phyloP scores from a whole-genome alignment of 2,888 invertebrate genomes.

The Apoda limacodes region DNA sequence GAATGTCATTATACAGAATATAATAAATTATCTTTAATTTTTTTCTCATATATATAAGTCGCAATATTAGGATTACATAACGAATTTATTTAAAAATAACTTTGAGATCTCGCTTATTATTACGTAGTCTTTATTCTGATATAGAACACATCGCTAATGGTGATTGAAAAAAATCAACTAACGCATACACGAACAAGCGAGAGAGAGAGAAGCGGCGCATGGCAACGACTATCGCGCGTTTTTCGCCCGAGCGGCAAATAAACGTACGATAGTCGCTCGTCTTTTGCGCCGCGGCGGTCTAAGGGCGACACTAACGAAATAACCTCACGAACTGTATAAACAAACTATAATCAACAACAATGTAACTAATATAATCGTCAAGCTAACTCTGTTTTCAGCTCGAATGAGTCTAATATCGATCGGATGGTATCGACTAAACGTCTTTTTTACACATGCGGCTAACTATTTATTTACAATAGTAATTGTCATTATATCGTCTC shows the following conservation, averaged over 20 bases:
- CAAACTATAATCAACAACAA: constrained; percentile 57
- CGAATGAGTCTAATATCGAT: constrained; percentile 65
- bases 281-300: constrained; percentile 17
- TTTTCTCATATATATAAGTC: constrained; percentile 59
- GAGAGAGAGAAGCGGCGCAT: constrained; percentile 33
- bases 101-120: constrained; percentile 70
- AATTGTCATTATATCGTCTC: constrained; percentile 54
- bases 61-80: constrained; percentile 65
- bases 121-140: constrained; percentile 68
- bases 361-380: constrained; percentile 53
- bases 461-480: constrained; percentile 64
- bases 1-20: constrained; percentile 67
- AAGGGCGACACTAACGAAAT: constrained; percentile 51
- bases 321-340: constrained; percentile 46
- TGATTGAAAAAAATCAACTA: constrained; percentile 59
- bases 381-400: constrained; percentile 59
- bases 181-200: constrained; percentile 60
- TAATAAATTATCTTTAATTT: constrained; percentile 65
- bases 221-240: constrained; percentile 14
- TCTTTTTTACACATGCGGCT: constrained; percentile 62
- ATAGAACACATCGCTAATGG: constrained; percentile 64
- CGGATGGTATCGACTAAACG: constrained; percentile 57
- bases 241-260: background rate
- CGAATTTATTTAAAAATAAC: constrained; percentile 64
- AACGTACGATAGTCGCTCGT: background rate